Conservation (phyloP, 37 sponge, comb jelly and placozoan species). For the Ianthella basta region DNA sequence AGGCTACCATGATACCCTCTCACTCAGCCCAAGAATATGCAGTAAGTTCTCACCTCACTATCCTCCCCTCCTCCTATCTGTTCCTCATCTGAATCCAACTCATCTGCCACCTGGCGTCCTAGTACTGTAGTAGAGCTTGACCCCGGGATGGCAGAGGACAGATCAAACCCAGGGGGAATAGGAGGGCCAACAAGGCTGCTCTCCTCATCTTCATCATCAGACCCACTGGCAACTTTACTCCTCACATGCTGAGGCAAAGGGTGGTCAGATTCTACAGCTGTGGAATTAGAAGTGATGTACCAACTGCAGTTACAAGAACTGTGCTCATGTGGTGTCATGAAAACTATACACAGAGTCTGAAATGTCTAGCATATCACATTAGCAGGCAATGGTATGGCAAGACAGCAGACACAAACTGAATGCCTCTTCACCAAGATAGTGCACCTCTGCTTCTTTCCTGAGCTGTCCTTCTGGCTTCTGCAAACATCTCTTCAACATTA, state of each 20-base stretch:
- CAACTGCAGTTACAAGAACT: not conserved
- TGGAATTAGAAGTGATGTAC: not conserved
- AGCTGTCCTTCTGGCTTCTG: slow-evolving; percentile 72
- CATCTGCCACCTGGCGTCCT: not conserved
- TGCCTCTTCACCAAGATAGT: not conserved
- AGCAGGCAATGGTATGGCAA: too few species aligned
- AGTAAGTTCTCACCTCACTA: not conserved
- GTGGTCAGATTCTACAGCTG: not conserved
- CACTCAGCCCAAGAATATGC: not conserved
- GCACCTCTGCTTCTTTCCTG: slow-evolving; percentile 40
- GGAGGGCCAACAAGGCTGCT: slow-evolving; percentile 66
- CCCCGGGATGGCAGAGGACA: not conserved
- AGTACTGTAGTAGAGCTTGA: not conserved
- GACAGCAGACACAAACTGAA: not conserved
- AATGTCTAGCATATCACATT: too few species aligned
- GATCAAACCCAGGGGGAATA: slow-evolving; percentile 50
- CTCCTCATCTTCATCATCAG: slow-evolving; percentile 37
- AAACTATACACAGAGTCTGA: too few species aligned
- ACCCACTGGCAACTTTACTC: not conserved
- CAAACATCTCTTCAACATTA: slow-evolving; percentile 90
- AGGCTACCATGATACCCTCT: not conserved
- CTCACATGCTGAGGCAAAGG: not conserved
- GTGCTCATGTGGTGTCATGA: too few species aligned
- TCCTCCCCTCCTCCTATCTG: slow-evolving; percentile 33
- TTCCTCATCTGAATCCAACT: slow-evolving; percentile 34